Evolutionary conservation across 92 coral and sea anemone species (phyloP).

Genomic region (Zoanthus sansibaricus): DNA sequence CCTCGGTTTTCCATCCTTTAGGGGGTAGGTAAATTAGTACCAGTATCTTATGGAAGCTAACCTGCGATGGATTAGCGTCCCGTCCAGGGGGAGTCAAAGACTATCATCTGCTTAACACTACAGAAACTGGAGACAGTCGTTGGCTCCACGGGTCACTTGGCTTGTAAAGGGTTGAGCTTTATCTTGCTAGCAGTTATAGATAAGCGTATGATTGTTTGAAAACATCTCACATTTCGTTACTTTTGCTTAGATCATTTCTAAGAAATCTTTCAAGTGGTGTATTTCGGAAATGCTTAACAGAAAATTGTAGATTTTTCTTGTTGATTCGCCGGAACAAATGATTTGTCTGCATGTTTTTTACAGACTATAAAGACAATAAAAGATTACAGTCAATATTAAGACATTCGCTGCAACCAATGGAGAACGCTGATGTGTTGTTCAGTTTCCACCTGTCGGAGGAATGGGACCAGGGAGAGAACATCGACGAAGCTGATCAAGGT

Average conservation of each 20-base stretch:
- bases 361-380: constrained; percentile 76
- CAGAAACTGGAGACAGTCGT: no score
- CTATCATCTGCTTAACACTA: no score
- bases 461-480: constrained; percentile 29
- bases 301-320: background rate
- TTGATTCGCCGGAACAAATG: background rate
- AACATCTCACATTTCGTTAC: background rate
- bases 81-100: no score
- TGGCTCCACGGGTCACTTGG: no score
- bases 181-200: background rate
- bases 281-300: background rate
- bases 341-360: background rate
- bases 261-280: background rate
- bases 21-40: no score
- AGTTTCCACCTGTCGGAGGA: constrained; percentile 42
- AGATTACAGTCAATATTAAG: constrained; percentile 84
- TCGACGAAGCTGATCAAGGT: constrained; percentile 27
- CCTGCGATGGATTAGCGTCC: no score
- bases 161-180: no score
- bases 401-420: constrained; percentile 85
- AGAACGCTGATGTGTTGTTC: constrained; percentile 86
- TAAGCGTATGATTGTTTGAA: background rate
- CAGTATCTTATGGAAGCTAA: no score
- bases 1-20: no score
- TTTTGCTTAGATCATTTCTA: background rate